These are phyloP conservation scores for Cladorhizidae sp. DNA, from an alignment of 37 sponge, comb jelly and placozoan genomes.

Conservation along the genomic window DNA sequence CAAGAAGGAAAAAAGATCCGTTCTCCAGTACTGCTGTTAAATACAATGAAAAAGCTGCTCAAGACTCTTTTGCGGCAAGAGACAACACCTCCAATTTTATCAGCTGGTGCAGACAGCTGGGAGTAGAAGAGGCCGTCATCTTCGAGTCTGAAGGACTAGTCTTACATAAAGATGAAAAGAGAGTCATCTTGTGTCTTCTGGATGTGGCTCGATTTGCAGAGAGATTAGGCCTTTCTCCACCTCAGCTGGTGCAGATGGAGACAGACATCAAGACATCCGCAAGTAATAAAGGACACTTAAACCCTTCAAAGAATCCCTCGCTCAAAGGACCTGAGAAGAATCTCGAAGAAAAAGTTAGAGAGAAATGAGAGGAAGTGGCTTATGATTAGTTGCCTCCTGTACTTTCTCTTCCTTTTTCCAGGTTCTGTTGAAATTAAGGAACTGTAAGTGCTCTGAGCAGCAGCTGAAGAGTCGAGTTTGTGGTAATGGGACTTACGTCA, in stretches of 20 bases:
- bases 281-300: too few relatives aligned
- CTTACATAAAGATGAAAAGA: conserved; percentile 65
- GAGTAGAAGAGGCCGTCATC: conserved; percentile 71
- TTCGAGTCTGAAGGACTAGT: conserved; percentile 90
- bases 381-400: too few relatives aligned
- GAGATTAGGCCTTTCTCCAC: conserved; percentile 49
- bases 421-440: not conserved
- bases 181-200: conserved; percentile 77
- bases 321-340: not conserved
- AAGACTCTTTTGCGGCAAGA: conserved; percentile 59
- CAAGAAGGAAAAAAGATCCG: not conserved
- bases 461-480: not conserved
- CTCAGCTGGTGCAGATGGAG: conserved; percentile 74
- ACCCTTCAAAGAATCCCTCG: not conserved
- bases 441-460: not conserved
- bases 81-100: conserved; percentile 87
- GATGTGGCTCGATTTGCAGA: conserved; percentile 75
- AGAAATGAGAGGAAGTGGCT: too few relatives aligned
- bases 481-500: conserved; percentile 2
- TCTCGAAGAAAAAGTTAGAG: not conserved
- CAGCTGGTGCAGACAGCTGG: conserved; percentile 63
- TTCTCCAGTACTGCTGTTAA: conserved; percentile 9
- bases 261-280: conserved; percentile 86
- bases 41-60: too few relatives aligned
- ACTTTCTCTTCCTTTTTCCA: too few relatives aligned